phyloP scores from a whole-genome alignment of 1,140 invertebrate species.

The Procambarus virginalis region DNA sequence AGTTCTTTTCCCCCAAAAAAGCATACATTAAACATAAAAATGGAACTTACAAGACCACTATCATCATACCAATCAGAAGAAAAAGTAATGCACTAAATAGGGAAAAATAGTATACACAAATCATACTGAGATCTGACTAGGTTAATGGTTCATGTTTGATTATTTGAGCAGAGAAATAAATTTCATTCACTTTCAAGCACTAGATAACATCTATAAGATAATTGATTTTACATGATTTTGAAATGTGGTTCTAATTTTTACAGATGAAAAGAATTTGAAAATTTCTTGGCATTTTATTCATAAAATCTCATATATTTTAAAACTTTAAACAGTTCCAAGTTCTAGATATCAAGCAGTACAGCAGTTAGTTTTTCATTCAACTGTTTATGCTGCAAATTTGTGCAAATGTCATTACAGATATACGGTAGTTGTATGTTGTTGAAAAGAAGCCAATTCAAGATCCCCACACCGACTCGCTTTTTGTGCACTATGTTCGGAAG shows the following conservation, averaged over 20 bases:
- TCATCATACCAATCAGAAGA: too few species aligned
- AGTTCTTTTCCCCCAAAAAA: too few species aligned
- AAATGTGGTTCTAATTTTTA: not conserved
- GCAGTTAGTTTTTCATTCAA: too few species aligned
- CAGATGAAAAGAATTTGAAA: not conserved
- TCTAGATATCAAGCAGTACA: not conserved
- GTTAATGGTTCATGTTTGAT: not conserved
- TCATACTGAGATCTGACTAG: not conserved
- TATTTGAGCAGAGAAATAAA: not conserved
- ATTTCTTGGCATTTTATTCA: not conserved
- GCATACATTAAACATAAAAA: too few species aligned
- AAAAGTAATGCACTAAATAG: too few species aligned
- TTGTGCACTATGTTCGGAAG: not conserved
- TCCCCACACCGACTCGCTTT: slow-evolving; percentile 8
- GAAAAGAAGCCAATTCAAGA: not conserved
- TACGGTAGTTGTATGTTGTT: slow-evolving; percentile 27
- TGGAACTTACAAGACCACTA: too few species aligned
- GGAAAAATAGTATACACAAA: not conserved
- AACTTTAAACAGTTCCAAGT: not conserved
- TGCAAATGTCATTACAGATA: slow-evolving; percentile 1
- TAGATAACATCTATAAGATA: not conserved
- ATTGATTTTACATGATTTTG: not conserved
- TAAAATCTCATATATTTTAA: not conserved
- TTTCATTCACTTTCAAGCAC: not conserved
- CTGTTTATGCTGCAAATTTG: not conserved